Base-by-base conservation (phyloP, 2,888 invertebrate species). In the Chaetogeoica ovagalla region DNA sequence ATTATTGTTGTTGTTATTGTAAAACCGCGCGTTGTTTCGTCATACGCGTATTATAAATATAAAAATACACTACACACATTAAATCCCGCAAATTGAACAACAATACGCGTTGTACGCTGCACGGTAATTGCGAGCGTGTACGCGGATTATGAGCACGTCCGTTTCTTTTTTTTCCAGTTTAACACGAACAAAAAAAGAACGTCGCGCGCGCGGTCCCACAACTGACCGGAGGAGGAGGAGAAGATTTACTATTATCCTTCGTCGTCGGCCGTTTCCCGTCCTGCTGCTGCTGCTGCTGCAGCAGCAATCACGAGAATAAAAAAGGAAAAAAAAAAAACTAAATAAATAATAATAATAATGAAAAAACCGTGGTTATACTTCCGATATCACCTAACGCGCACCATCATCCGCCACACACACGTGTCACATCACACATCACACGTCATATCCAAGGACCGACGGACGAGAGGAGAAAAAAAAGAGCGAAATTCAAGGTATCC, bases 41-140 rank as follows among this genome's bases (percentile, higher is more conserved):
- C 48, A 66, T 37, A 39, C 37, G 43, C 59, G 69, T 76, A 69
- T 30, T 2, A 30, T 30, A 30, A 30, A 30, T 30, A 30, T 2
- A 30, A 2, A 30, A 30, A 30, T 30, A 69, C n/a, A 77, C 60
- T 30, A 37, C 23, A 66, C 4, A 30, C 30, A 4, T 72, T 59
- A 77, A 60, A 77, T 62, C 59, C 48, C 60, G 48, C 69, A 77
- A 77, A 77, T 77, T 69, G 69, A 77, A 60, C 60, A 77, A 77
- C 77, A 77, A 77, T 62, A 52, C 21, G 55, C 19, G 23, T 19
- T 30, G 52, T 23, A 30, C 55, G 59, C 30, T 30, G 30, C 55
- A 57, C n/a, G 39, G 55, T 76, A 76, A 68, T 59, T 77, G 69
- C 69, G 19, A n/a, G 48, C n/a, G 52, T 69, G n/a, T n/a, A n/a